These are phyloP conservation scores for Lysandra coridon DNA, from an alignment of 2,888 invertebrate species.

Conservation along the genomic window DNA sequence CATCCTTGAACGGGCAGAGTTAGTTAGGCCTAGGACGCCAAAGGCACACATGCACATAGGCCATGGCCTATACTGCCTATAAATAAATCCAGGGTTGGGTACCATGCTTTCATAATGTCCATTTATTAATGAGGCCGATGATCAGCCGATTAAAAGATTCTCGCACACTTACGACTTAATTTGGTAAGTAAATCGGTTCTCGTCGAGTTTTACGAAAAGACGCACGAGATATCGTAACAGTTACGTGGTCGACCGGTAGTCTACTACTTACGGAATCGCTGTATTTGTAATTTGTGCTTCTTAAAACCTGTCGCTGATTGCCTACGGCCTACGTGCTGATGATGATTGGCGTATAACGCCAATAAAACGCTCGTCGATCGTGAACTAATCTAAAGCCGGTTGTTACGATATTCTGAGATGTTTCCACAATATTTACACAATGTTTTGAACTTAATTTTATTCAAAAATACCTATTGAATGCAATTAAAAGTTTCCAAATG, in stretches of 20 bases:
- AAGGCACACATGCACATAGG: too few relatives aligned
- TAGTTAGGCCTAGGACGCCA: too few relatives aligned
- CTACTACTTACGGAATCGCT: slow-evolving; percentile 2
- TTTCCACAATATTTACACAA: neutral
- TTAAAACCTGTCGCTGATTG: neutral
- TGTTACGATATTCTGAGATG: slow-evolving; percentile 16
- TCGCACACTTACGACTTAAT: neutral
- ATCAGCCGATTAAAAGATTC: neutral
- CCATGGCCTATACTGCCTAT: too few relatives aligned
- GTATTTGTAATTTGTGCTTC: slow-evolving; percentile 13
- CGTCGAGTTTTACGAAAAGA: neutral
- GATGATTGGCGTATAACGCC: neutral
- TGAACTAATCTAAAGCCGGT: neutral
- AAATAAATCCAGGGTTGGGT: too few relatives aligned
- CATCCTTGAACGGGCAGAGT: too few relatives aligned
- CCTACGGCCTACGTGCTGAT: neutral
- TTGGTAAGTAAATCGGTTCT: neutral
- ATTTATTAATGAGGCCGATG: too few relatives aligned
- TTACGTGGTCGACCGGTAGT: neutral
- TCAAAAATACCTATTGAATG: too few relatives aligned
- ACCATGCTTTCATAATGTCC: too few relatives aligned
- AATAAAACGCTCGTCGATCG: neutral
- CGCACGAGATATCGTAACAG: slow-evolving; percentile 15
- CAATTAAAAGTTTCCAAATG: too few relatives aligned
- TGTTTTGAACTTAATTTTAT: too few relatives aligned